Evolutionary conservation across 1,140 invertebrate species (phyloP), one percentile per base, ranked within the genome.

Genomic region (Ostrea denselamellosa): DNA sequence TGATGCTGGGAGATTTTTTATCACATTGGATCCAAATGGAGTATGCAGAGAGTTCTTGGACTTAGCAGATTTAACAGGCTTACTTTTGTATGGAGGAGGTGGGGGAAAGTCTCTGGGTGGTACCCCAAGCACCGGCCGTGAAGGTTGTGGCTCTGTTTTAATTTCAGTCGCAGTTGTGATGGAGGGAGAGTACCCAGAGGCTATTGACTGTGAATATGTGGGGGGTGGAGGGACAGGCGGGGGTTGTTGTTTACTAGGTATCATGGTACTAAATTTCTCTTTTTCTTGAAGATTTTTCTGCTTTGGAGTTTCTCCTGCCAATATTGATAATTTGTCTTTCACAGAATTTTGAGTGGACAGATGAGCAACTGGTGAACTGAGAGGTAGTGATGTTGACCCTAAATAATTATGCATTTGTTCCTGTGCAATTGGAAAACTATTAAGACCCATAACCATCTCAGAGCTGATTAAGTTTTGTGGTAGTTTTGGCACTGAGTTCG

Each of bases 51-150:
- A 71, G 25, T 52, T 87, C 62, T 71, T 53, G 77, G 83, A 71
- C 56, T 85, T 77, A 17, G 51, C 81, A 51, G 82, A 85, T 87
- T 85, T 88, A 34, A 58, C 56, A 28, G 83, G 83, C 86, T 71
- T 71, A 82, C 56, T 81, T 9, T 88, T 86, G 65, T 91, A 92
- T 10, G 90, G 90, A 44, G 90, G 90, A 12, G 92, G 92, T 53
- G 92, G 90, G 19, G 89, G 91, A 14, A 92, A 86, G 83, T 89
- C 89, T 25, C 51, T 34, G 56, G 62, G 85, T 8, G 82, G 52
- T 83, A 81, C 87, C 52, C 88, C 81, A 28, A 87, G 28, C 19
- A 81, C 22, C 3, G 90, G 17, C 51, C n/a, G 34, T 14, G 82
- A 7, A 5, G 90, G 17, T 22, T 52, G 34, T 14, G 82, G 17